Percentiles rank a stretch among this genome's conserved stretches.
phyloP scores from a whole-genome alignment of 2,797 vertebrate species.

The Centropyge bicolor region DNA sequence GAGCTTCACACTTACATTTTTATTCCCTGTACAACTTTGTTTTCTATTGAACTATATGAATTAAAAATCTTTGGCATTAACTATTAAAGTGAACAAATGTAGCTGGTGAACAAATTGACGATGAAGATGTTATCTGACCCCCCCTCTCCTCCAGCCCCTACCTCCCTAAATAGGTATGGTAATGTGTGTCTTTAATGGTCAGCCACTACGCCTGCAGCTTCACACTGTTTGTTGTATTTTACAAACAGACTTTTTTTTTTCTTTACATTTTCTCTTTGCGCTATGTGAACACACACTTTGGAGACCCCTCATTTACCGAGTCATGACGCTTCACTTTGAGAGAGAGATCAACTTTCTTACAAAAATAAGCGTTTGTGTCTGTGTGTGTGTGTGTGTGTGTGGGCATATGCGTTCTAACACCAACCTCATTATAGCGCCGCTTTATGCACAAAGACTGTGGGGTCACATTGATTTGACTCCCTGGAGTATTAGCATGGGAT shows the following conservation, averaged over 20 bases:
- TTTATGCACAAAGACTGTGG: constrained; percentile 83
- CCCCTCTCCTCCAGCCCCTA: too few relatives aligned
- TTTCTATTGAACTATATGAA: not conserved
- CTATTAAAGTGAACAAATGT: not conserved
- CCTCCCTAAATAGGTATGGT: not conserved
- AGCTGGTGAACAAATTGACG: not conserved
- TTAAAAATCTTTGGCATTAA: not conserved
- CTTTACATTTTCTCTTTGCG: constrained; percentile 19
- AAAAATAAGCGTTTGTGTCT: constrained; percentile 50
- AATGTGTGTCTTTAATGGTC: constrained; percentile 3
- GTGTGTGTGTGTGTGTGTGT: constrained; percentile 27
- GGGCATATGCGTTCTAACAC: constrained; percentile 53
- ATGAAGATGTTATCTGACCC: too few relatives aligned
- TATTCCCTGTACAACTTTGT: not conserved
- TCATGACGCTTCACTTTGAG: constrained; percentile 67
- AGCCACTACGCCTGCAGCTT: not conserved
- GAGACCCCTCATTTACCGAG: constrained; percentile 53
- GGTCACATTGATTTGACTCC: constrained; percentile 87
- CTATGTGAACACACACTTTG: constrained; percentile 23
- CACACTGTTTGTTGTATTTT: constrained; percentile 27
- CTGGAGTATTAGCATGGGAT: constrained; percentile 84
- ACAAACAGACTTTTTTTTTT: constrained; percentile 23
- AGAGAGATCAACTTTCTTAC: constrained; percentile 56
- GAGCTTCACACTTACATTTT: not conserved
- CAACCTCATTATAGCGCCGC: constrained; percentile 78